These are phyloP conservation scores for Drosophila hamatofila DNA, from an alignment of 2,888 invertebrate species.

Conservation along the genomic window DNA sequence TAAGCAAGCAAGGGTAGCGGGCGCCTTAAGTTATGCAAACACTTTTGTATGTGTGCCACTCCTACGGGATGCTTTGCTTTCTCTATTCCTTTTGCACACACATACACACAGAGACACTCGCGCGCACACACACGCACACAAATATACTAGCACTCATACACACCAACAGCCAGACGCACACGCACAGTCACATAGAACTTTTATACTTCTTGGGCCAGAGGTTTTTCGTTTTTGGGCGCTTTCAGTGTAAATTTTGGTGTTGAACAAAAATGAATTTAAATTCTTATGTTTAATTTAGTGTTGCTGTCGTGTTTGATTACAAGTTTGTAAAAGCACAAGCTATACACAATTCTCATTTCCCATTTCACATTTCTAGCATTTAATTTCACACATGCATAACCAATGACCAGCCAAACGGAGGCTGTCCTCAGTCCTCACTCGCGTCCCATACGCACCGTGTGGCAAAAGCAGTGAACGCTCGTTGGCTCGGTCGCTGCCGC, in stretches of 20 bases:
- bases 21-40: constrained; percentile 73
- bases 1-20: constrained; percentile 17
- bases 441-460: constrained; percentile 67
- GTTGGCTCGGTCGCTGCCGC: constrained; percentile 19
- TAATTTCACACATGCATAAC: constrained; percentile 33
- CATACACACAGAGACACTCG: constrained; percentile 28
- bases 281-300: constrained; percentile 19
- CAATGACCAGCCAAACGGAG: constrained; percentile 10
- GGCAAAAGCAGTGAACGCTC: constrained; percentile 35
- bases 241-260: constrained; percentile 31
- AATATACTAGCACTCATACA: constrained; percentile 28
- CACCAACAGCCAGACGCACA: constrained; percentile 19
- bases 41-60: constrained; percentile 74
- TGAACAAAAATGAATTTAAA: constrained; percentile 28
- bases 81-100: constrained; percentile 70
- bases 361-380: constrained; percentile 34
- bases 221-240: constrained; percentile 17
- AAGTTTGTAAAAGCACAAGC: constrained; percentile 50
- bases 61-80: constrained; percentile 76
- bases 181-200: constrained; percentile 40
- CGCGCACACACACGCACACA: constrained; percentile 1
- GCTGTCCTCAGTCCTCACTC: constrained; percentile 40
- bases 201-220: constrained; percentile 35
- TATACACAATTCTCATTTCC: constrained; percentile 13
- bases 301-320: constrained; percentile 25